Conservation (phyloP, 2,797 vertebrate genomes). For the Cyclura pinguis region DNA sequence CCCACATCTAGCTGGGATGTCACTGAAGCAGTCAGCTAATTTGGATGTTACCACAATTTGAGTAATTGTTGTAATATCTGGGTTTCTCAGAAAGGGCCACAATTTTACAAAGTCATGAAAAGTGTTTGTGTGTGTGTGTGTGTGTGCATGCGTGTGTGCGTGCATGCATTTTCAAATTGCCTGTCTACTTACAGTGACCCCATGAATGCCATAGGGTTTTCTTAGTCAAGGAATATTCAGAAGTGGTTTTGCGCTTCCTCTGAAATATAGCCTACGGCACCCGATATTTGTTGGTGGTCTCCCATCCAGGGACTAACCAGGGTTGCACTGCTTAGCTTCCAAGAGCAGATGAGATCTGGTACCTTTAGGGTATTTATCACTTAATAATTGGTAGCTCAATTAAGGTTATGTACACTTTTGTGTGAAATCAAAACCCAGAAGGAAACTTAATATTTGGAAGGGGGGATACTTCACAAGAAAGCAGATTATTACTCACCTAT, state of each 20-base stretch:
- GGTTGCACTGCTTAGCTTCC: no score
- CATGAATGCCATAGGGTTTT: no score
- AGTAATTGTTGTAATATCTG: neutral
- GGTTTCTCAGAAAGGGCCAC: neutral
- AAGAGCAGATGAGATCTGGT: no score
- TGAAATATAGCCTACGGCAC: no score
- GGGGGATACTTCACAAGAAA: no score
- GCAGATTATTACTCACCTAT: neutral
- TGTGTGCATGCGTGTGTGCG: no score
- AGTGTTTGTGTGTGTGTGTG: neutral
- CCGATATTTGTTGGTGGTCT: no score
- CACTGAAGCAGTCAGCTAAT: no score
- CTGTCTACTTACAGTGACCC: no score
- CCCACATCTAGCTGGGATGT: neutral
- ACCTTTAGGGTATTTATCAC: neutral
- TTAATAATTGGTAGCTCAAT: conserved; percentile 25
- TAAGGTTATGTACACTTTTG: conserved; percentile 14
- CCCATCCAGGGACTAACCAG: no score
- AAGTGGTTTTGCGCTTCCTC: no score
- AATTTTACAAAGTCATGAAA: neutral
- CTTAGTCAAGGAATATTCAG: no score
- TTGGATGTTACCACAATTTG: neutral
- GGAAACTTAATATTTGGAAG: neutral
- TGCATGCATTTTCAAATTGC: neutral
- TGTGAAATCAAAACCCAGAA: neutral